These are phyloP conservation scores for Agrypnus murinus DNA, from an alignment of 2,888 invertebrate genomes.

Conservation along the genomic window DNA sequence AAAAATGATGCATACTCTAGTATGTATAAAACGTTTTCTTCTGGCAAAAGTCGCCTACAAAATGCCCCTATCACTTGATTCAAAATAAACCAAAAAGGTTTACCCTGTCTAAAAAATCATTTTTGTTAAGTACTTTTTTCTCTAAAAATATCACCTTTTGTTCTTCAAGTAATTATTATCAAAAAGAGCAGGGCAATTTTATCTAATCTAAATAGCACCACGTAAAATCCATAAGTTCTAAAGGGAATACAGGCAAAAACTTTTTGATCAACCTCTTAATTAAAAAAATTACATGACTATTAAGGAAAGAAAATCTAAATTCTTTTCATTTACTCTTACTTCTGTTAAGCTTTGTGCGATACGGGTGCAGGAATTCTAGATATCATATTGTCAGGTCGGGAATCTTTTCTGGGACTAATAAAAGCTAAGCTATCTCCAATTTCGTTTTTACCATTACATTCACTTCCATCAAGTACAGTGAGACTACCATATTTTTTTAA, in stretches of 20 bases:
- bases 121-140: slow-evolving; percentile 23
- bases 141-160: slow-evolving; percentile 29
- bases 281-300: not conserved
- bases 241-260: slow-evolving; percentile 7
- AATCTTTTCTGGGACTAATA: slow-evolving; percentile 74
- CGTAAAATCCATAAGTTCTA: slow-evolving; percentile 26
- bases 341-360: slow-evolving; percentile 41
- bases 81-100: slow-evolving; percentile 19
- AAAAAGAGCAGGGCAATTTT: slow-evolving; percentile 25
- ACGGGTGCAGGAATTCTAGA: slow-evolving; percentile 74
- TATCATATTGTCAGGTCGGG: slow-evolving; percentile 71
- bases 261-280: slow-evolving; percentile 22
- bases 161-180: not conserved
- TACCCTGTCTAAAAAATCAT: slow-evolving; percentile 23
- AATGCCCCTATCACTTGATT: not conserved
- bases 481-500: slow-evolving; percentile 77
- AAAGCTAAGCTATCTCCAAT: slow-evolving; percentile 59
- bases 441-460: slow-evolving; percentile 56
- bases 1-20: not conserved
- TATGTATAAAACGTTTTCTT: not conserved
- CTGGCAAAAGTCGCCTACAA: slow-evolving; percentile 26
- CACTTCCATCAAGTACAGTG: slow-evolving; percentile 77
- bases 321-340: not conserved
- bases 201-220: slow-evolving; percentile 41
- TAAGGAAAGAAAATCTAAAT: not conserved